Base-by-base conservation (phyloP, 2,797 vertebrate genomes). In the Acanthurus leucopareius region DNA sequence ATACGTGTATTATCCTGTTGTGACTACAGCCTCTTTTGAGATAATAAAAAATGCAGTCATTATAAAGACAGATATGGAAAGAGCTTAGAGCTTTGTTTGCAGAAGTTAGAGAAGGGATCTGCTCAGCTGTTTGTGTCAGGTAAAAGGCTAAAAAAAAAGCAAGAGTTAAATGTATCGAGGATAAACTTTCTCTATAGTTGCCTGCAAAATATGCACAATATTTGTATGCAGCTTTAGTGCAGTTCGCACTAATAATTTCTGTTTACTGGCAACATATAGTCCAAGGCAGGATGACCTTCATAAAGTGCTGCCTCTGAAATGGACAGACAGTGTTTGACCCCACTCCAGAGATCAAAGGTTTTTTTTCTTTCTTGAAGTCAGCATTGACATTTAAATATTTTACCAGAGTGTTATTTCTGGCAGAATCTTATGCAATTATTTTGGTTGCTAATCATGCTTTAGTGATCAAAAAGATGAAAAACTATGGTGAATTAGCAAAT, bases 201-300 rank as follows among this genome's bases (percentile, higher is more conserved):
- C 47, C 20, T 25, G 54, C 42, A 48, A 53, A 57, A 65, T 49
- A 60, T 56, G 28, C 13, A 14, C 28, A 51, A 45, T 60, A 32
- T 53, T 58, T 25, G 61, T 61, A 20, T 13, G 15, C 38, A 53
- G 44, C 4, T n/a, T n/a, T n/a, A n/a, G n/a, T n/a, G n/a, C 14
- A 42, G 17, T 64, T 80, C 25, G 54, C 5, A 16, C 53, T 25
- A 63, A 60, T 67, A 20, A 25, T 59, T 40, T 42, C 8, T 64
- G 25, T 79, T 68, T 47, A 42, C 11, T 28, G 35, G 10, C n/a
- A 48, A 11, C 5, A 11, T 52, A 19, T 19, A 57, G 2, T 47
- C 28, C 56, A 16, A 56, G 11, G 32, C 54, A 63, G 13, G 2
- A 20, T 64, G 48, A 62, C 52, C 52, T 66, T 78, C 35, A 66